A percentile compares a stretch with the other conserved stretches of the same genome.
These are phyloP conservation scores for Pygocentrus nattereri DNA, from an alignment of 2,797 vertebrate genomes.

Conservation along the genomic window DNA sequence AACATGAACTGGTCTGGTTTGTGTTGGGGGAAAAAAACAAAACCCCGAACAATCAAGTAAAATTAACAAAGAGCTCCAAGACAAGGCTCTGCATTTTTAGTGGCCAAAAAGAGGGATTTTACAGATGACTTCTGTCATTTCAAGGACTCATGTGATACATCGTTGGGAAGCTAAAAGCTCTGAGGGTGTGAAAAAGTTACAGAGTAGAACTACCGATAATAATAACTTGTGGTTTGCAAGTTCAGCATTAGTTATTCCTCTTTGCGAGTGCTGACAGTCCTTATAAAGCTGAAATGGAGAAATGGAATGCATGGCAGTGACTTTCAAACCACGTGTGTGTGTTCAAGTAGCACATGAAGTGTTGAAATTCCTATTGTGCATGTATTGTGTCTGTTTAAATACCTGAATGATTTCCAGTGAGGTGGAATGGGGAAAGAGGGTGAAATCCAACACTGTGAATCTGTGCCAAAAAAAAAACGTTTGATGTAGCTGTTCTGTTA, in stretches of 20 bases:
- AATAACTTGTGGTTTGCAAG: neutral
- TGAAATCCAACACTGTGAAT: neutral
- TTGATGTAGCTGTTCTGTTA: neutral
- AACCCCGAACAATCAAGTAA: too few species aligned
- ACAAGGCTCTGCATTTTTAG: too few species aligned
- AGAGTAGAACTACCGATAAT: neutral
- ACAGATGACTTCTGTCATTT: neutral
- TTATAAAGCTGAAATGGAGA: neutral
- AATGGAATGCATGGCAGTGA: neutral
- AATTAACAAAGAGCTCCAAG: too few species aligned
- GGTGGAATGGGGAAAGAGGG: neutral
- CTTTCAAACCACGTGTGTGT: neutral
- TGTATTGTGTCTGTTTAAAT: neutral
- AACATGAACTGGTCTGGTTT: too few species aligned
- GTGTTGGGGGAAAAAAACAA: too few species aligned
- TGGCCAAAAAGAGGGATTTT: neutral
- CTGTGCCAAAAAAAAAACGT: neutral
- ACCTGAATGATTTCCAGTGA: neutral
- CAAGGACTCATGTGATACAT: neutral
- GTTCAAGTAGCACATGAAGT: neutral
- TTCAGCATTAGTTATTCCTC: neutral
- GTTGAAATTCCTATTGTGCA: neutral
- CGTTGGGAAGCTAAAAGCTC: neutral
- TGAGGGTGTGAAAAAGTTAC: neutral
- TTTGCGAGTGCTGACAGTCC: too few species aligned